Evolutionary conservation across 2,888 invertebrate genomes (phyloP).

Genomic region (Heliconius aoede): DNA sequence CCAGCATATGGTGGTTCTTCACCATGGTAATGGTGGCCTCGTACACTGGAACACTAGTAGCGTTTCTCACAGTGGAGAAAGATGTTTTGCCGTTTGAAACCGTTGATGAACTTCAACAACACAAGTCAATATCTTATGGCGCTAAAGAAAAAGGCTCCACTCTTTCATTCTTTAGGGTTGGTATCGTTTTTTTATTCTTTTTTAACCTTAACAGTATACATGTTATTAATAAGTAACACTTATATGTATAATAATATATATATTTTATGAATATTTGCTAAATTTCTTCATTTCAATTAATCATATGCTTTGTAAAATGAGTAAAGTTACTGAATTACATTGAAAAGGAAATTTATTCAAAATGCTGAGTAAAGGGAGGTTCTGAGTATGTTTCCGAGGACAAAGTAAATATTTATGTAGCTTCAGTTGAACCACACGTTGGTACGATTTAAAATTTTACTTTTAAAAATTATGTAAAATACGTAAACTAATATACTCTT

Average conservation of each 20-base stretch:
- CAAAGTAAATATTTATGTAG: background rate
- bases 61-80: conserved; percentile 92
- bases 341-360: background rate
- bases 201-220: background rate
- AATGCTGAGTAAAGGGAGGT: background rate
- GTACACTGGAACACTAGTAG: conserved; percentile 95
- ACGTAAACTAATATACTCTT: background rate
- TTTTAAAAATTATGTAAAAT: background rate
- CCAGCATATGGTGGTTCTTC: conserved; percentile 95
- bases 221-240: too few relatives aligned
- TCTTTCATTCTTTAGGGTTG: conserved; percentile 92
- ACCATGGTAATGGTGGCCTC: conserved; percentile 93
- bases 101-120: conserved; percentile 91
- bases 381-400: background rate
- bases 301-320: background rate
- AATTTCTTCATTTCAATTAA: too few relatives aligned
- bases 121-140: conserved; percentile 93
- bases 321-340: background rate
- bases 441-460: background rate
- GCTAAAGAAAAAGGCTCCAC: conserved; percentile 93
- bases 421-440: background rate
- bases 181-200: background rate
- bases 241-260: too few relatives aligned
- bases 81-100: conserved; percentile 87
- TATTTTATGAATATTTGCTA: too few relatives aligned